phyloP scores from a whole-genome alignment of 2,888 invertebrate genomes.

The Meiosimyza platycephala region DNA sequence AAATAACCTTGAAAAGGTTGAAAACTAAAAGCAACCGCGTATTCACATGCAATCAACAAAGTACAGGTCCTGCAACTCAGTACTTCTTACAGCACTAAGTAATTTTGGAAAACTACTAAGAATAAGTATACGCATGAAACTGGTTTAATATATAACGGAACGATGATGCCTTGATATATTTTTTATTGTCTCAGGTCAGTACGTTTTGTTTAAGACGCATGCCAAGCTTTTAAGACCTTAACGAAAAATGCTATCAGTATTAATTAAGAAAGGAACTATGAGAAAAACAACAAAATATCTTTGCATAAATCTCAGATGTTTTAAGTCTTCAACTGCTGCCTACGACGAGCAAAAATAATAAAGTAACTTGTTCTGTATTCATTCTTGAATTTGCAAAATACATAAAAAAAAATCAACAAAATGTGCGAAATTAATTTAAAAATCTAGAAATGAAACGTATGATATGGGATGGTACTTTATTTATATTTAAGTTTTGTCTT shows the following conservation, averaged over 20 bases:
- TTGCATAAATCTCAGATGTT: not conserved
- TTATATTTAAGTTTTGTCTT: conserved; percentile 13
- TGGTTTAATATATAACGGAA: conserved; percentile 9
- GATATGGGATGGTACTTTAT: not conserved
- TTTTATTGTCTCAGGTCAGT: not conserved
- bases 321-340: no score
- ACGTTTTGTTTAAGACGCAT: not conserved
- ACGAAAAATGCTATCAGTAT: not conserved
- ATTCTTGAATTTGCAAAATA: not conserved
- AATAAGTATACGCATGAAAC: not conserved
- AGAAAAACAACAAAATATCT: not conserved
- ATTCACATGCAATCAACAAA: no score
- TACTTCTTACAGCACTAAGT: no score
- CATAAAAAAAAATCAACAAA: no score
- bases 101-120: conserved; percentile 6
- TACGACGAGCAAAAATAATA: not conserved
- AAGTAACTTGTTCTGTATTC: not conserved
- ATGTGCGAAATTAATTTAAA: conserved; percentile 3
- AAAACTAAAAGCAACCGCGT: no score
- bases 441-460: not conserved
- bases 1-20: no score
- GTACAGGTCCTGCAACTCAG: no score
- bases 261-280: not conserved
- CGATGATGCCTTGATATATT: not conserved
- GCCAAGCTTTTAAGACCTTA: not conserved